Evolutionary conservation across 2,888 invertebrate species (phyloP), one percentile per base, ranked within the genome.

Genomic region (Helicoverpa assulta): DNA sequence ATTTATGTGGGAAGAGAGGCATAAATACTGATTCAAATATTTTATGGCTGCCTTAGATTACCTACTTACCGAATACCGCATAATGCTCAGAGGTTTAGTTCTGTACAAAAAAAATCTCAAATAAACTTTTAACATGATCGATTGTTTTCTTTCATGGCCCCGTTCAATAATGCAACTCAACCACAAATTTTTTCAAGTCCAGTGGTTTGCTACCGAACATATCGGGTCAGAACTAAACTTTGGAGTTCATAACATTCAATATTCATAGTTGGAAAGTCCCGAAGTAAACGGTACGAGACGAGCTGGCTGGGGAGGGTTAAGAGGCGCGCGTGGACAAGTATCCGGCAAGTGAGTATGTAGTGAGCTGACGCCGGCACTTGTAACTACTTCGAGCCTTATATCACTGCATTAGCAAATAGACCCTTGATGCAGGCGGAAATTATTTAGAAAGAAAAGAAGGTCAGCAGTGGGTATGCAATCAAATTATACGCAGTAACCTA

Each of bases 1-100:
- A 70, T 75, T 73, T 64, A 40, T 26, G 37, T 40, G 40, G 52
- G 60, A 47, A 70, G 63, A 59, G 51, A 51, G 37, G 43, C 51
- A 37, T 26, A 55, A 51, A 47, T n/a, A 14, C 21, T 21, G n/a
- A 73, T 62, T 47, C 21, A 43, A 43, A 51, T 21, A 29, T 33
- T 70, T 51, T 18, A 18, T 55, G 12, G 26, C 40, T 26, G 16
- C 33, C n/a, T 37, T 19, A 50, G 29, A 14, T 16, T 21, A 7
- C 21, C 21, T 21, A 21, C 21, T 21, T 21, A n/a, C n/a, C n/a
- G n/a, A 21, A 21, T 21, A 2, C 2, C 1, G 26, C 26, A 26
- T 0, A 26, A 26, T 26, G 26, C 26, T 26, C 26, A 26, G 4
- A 1, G 4, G 26, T 3, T 26, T 4, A 26, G 2, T 26, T 26